Percentiles rank a stretch among this genome's conserved stretches.
These are phyloP conservation scores for Polymixis lichenea DNA, from an alignment of 2,888 invertebrate species.

Conservation along the genomic window DNA sequence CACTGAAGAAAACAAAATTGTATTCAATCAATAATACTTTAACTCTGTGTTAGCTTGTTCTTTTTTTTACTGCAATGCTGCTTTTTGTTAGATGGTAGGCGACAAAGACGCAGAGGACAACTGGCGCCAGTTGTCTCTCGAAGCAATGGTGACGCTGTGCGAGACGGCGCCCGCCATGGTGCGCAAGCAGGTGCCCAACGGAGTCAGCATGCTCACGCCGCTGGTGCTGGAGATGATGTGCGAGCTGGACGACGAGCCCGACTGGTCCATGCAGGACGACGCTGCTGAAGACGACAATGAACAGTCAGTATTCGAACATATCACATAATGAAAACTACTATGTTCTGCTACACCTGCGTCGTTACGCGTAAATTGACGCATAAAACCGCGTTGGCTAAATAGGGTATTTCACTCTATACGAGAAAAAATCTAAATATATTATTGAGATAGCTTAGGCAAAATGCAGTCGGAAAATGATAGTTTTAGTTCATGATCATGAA, in stretches of 20 bases:
- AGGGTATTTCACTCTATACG: no score
- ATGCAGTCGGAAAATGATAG: no score
- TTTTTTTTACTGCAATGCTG: neutral
- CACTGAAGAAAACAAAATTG: neutral
- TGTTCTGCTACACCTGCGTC: no score
- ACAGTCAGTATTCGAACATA: constrained; percentile 82
- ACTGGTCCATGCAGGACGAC: constrained; percentile 97
- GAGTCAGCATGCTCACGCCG: constrained; percentile 95
- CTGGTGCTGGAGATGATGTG: constrained; percentile 98
- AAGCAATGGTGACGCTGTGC: constrained; percentile 95
- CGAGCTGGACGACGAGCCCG: constrained; percentile 97
- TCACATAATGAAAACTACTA: neutral
- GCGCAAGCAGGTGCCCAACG: constrained; percentile 96
- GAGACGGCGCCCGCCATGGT: constrained; percentile 99
- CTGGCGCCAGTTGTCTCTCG: constrained; percentile 97
- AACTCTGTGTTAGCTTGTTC: neutral
- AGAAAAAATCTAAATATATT: no score
- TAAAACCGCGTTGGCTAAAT: neutral
- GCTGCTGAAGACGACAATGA: constrained; percentile 98
- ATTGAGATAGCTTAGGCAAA: no score
- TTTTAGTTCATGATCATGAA: no score
- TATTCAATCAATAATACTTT: neutral
- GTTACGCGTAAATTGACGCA: neutral
- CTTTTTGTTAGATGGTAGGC: constrained; percentile 90
- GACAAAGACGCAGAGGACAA: constrained; percentile 94